Evolutionary conservation across 2,113 vertebrate species (phyloP), one percentile per base, ranked within the genome.

Genomic region (Hylia prasina): DNA sequence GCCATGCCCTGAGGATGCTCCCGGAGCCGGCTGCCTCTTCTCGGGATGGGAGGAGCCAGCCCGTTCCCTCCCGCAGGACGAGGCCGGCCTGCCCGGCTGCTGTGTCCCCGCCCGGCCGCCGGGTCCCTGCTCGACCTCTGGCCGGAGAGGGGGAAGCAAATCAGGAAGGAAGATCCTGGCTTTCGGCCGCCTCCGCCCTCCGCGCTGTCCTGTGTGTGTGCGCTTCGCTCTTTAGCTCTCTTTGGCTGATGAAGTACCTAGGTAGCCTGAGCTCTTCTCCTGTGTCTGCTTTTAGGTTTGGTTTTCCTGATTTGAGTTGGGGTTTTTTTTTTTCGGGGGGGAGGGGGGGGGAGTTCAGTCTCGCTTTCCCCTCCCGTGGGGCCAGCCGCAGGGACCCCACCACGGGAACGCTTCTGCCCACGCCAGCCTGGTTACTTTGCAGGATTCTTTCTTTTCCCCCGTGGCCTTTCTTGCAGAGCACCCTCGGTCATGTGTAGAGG

Each of bases 1-100:
- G 84, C 98, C 35, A 96, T 98, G 94, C 97, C 98, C 5, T 98
- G 94, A 97, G 75, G 82, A 76, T 14, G 54, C 78, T 60, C 17
- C 73, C 19, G 76, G 76, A 33, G 37, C 95, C 82, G 80, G 96
- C 97, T 95, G 96, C 93, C 94, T 90, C 79, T 87, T 89, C 97
- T 77, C 14, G 11, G 93, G 60, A 19, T 1, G 69, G 56, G 87
- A 77, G 75, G 82, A 96, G 85, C 88, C 95, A 84, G 87, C 92
- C 87, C n/a, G 15, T 50, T 13, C 73, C 81, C 75, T 78, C 57
- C 90, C 30, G 61, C 13, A n/a, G 82, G 91, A 92, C 42, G 13
- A 37, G 33, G 86, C 91, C 21, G 4, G 56, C 51, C 82, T 35
- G 82, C 70, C 7, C 47, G 2, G 58, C n/a, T 9, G 17, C 39